Percentiles rank a stretch among this genome's conserved stretches.
phyloP scores from a whole-genome alignment of 2,113 vertebrate species.

The Antidorcas marsupialis region DNA sequence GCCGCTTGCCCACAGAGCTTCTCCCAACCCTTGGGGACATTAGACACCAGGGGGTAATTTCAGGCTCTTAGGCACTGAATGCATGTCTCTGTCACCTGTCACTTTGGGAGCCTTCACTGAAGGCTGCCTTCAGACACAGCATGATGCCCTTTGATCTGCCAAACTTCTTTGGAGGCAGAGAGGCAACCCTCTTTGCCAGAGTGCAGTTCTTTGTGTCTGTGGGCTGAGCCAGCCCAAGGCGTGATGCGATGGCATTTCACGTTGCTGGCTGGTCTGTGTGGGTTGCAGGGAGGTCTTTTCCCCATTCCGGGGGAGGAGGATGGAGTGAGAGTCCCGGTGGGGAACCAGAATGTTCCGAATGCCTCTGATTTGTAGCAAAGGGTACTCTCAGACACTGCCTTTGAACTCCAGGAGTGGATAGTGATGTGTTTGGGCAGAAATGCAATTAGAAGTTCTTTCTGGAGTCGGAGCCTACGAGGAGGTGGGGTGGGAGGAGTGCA shows the following conservation, averaged over 20 bases:
- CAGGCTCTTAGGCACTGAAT: background rate
- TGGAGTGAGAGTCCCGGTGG: background rate
- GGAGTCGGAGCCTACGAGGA: background rate
- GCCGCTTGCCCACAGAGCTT: background rate
- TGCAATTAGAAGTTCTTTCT: background rate
- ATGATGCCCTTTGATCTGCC: background rate
- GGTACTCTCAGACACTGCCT: background rate
- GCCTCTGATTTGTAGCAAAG: background rate
- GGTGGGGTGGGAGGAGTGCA: background rate
- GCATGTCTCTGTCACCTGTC: background rate
- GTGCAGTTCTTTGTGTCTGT: background rate
- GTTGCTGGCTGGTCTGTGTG: background rate
- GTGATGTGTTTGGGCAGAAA: background rate
- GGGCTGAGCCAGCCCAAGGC: background rate
- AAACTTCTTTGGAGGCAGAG: constrained; percentile 18
- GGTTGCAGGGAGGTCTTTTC: background rate
- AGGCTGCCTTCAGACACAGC: background rate
- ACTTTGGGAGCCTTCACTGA: background rate
- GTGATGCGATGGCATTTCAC: background rate
- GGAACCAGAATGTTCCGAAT: background rate
- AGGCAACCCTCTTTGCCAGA: background rate
- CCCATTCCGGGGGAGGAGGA: background rate
- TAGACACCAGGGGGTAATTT: background rate
- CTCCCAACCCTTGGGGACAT: background rate
- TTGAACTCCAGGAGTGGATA: background rate